Base-by-base conservation (phyloP, 2,113 vertebrate genomes). In the Cyanistes caeruleus region DNA sequence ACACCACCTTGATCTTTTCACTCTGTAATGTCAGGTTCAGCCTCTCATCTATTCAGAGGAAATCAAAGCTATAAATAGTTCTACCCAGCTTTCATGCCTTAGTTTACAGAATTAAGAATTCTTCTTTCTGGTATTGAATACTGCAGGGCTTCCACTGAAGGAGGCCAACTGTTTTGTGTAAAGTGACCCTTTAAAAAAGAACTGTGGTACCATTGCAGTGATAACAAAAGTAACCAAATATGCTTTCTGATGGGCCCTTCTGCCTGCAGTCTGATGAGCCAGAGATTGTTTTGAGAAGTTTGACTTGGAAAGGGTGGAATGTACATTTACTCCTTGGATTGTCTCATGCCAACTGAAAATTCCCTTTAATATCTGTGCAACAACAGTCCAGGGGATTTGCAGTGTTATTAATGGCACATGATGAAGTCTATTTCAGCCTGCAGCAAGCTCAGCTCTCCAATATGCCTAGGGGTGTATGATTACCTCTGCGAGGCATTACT, bases 51-150 rank as follows among this genome's bases (percentile, higher is more conserved):
- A 43, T 79, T 85, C 30, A 87, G 69, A 90, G 87, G 65, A 95
- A 96, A 94, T 76, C 43, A 78, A 37, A 92, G 22, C 51, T 90
- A 87, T 77, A 89, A 94, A 56, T 39, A 82, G 79, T 55, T 33
- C 30, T 75, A 64, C 49, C 11, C 16, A 74, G 52, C 22, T 64
- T 76, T 91, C 58, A 44, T 56, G 53, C 28, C 72, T 67, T 46
- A 70, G 31, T 88, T 94, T 97, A 76, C 31, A 65, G 33, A 92
- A 67, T 62, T 28, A 86, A 93, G 63, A 53, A 39, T 67, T 88
- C 11, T 76, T 84, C 28, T 78, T 95, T 80, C 59, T 0, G 0
- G 15, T 43, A 15, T 43, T 39, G 37, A 87, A 91, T 43, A 15
- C 52, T 78, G 39, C 39, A 72, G 67, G 12, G 53, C 60, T 95